Percentiles rank a stretch among this genome's conserved stretches.
phyloP scores from a whole-genome alignment of 2,888 invertebrate species.

The Frankliniella intonsa region DNA sequence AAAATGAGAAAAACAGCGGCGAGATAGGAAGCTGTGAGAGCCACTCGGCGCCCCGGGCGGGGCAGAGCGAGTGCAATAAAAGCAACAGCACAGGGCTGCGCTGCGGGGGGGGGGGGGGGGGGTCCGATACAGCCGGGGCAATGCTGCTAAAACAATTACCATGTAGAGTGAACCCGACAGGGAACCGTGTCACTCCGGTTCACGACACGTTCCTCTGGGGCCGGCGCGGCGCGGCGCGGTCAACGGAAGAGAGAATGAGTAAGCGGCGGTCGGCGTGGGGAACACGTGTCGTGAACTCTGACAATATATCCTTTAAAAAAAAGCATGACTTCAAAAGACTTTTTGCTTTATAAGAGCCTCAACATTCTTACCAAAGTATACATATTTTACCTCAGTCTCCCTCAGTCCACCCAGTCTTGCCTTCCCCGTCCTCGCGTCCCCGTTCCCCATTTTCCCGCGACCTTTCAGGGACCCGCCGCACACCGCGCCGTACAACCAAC shows the following conservation, averaged over 20 bases:
- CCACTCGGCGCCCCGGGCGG: too few relatives aligned
- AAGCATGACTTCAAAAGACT: background rate
- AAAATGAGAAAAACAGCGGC: too few relatives aligned
- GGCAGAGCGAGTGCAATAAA: background rate
- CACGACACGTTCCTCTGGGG: background rate
- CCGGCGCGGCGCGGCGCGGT: background rate
- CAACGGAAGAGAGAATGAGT: background rate
- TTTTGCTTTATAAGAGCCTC: too few relatives aligned
- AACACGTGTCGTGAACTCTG: background rate
- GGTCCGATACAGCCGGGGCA: background rate
- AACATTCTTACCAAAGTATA: too few relatives aligned
- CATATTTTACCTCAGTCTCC: too few relatives aligned
- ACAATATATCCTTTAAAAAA: background rate
- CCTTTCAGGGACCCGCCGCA: background rate
- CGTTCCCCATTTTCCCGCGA: background rate
- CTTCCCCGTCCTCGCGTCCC: background rate
- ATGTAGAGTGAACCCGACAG: background rate
- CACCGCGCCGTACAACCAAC: background rate
- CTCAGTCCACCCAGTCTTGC: too few relatives aligned
- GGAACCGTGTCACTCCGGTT: background rate
- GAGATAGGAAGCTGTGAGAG: too few relatives aligned
- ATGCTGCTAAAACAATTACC: conserved; percentile 14
- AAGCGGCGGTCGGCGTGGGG: background rate
- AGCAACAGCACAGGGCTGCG: background rate
- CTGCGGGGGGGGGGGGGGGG: background rate